Evolutionary conservation across 2,797 vertebrate genomes (phyloP).

Genomic region (Myiotriccus ornatus): DNA sequence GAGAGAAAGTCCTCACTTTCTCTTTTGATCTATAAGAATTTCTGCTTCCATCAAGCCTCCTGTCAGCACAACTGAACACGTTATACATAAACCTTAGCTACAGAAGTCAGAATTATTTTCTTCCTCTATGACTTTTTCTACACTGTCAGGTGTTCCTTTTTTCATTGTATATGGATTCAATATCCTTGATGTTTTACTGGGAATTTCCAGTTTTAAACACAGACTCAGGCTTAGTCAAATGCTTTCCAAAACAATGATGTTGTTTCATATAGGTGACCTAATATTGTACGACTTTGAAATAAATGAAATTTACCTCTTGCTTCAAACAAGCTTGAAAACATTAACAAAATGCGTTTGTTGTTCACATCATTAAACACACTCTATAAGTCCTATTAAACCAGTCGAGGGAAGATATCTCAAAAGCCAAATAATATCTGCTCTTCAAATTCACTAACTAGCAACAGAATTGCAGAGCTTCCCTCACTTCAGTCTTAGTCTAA

Average conservation of each 20-base stretch:
- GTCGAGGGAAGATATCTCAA: not conserved
- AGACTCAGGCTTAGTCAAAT: not conserved
- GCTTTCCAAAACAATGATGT: not conserved
- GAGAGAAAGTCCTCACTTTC: not conserved
- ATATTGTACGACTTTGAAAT: not conserved
- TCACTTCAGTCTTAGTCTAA: not conserved
- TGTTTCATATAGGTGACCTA: not conserved
- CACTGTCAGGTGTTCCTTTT: not conserved
- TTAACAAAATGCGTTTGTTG: not conserved
- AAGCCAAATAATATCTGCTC: not conserved
- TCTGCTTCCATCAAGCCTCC: not conserved
- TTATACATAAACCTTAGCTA: not conserved
- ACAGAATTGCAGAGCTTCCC: not conserved
- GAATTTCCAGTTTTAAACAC: not conserved
- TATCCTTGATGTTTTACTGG: not conserved
- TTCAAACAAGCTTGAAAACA: constrained; percentile 12
- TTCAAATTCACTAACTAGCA: not conserved
- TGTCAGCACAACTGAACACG: not conserved
- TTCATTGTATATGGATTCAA: not conserved
- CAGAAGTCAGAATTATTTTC: not conserved
- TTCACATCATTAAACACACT: not conserved
- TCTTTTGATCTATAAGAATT: not conserved
- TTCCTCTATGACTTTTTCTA: not conserved
- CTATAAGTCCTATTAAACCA: not conserved
- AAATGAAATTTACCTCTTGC: not conserved